These are phyloP conservation scores for Aepyceros melampus DNA, from an alignment of 2,113 vertebrate genomes.

Conservation along the genomic window DNA sequence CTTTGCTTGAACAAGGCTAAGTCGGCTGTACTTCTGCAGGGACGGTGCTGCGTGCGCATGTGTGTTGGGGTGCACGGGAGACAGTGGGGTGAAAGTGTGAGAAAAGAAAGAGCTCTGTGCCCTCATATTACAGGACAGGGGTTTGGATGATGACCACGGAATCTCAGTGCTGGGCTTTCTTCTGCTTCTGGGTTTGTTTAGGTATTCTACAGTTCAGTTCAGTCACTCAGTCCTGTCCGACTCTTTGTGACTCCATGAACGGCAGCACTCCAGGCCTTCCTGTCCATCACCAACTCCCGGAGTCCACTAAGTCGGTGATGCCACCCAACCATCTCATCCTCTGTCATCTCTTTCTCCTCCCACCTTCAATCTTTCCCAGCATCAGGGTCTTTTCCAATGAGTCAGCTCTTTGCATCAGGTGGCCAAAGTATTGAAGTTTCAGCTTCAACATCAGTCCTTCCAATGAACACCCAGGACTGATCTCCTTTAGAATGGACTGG, in stretches of 20 bases:
- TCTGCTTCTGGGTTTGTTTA: neutral
- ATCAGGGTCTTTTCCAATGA: neutral
- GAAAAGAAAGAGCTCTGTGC: neutral
- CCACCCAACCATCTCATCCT: neutral
- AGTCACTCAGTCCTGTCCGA: fast-evolving
- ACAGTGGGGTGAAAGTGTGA: neutral
- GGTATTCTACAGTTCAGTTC: neutral
- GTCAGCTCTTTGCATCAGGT: fast-evolving
- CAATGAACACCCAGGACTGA: neutral
- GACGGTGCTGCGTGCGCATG: fast-evolving
- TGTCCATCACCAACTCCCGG: neutral
- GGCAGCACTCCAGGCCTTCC: fast-evolving
- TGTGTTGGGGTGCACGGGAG: neutral
- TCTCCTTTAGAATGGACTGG: neutral
- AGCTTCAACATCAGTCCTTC: neutral
- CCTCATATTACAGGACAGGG: neutral
- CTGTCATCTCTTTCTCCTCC: neutral
- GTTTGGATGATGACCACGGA: neutral
- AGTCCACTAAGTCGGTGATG: neutral
- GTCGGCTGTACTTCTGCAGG: neutral
- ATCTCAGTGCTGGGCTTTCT: neutral
- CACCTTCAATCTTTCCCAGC: fast-evolving
- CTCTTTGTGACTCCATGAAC: fast-evolving
- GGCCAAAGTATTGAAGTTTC: neutral
- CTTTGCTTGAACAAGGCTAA: neutral